phyloP scores from a whole-genome alignment of 2,113 vertebrate genomes.

The human (Homo sapiens) region DNA sequence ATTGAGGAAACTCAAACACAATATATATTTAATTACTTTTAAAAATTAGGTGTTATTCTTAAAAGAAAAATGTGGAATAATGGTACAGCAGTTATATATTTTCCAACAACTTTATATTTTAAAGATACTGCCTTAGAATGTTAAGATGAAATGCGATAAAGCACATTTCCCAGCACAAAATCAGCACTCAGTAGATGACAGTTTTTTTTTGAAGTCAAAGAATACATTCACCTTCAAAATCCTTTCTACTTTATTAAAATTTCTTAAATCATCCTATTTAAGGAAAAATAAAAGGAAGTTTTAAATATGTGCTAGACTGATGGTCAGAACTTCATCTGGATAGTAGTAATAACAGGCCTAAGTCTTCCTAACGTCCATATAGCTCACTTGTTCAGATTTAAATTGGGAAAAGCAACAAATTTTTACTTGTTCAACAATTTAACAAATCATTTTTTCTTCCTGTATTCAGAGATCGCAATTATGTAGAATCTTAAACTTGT shows the following conservation, averaged over 20 bases:
- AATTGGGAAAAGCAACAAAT: not conserved
- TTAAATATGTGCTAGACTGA: not conserved
- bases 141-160: constrained; percentile 3
- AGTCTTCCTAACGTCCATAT: not conserved
- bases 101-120: not conserved
- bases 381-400: not conserved
- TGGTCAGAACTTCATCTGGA: not conserved
- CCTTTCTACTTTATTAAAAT: not conserved
- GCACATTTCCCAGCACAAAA: not conserved
- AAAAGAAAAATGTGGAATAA: not conserved
- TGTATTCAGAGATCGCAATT: not conserved
- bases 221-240: not conserved
- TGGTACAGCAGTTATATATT: not conserved
- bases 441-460: constrained; percentile 29
- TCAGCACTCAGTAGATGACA: not conserved
- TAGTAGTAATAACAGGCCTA: not conserved
- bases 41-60: not conserved
- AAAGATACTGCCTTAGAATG: not conserved
- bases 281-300: not conserved
- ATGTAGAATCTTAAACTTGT: constrained; percentile 24
- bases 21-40: not conserved
- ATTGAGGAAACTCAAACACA: not conserved
- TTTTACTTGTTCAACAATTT: not conserved
- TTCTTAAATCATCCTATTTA: not conserved
- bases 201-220: not conserved